A percentile compares a stretch with the other conserved stretches of the same genome.
Conservation (phyloP, 1,140 invertebrate genomes). For the Atopsyche davidsoni region DNA sequence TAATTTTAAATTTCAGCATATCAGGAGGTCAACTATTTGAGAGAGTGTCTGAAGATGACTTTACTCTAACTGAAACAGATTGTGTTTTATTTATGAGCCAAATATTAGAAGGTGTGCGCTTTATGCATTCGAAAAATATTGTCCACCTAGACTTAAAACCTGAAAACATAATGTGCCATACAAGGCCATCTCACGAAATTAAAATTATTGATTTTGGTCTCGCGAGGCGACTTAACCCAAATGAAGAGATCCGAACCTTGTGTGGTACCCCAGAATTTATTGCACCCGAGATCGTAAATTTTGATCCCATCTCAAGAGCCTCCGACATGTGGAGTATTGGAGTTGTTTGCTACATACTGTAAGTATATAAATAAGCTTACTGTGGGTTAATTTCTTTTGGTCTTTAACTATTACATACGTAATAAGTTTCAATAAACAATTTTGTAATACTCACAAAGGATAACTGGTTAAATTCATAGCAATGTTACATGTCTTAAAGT, state of each 20-base stretch:
- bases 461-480: no score
- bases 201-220: conserved; percentile 92
- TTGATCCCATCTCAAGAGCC: conserved; percentile 76
- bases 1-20: conserved; percentile 71
- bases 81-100: conserved; percentile 88
- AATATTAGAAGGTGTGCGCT: conserved; percentile 84
- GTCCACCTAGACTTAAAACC: conserved; percentile 91
- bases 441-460: no score
- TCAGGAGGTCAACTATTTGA: conserved; percentile 90
- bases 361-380: conserved; percentile 51
- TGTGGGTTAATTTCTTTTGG: no score
- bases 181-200: conserved; percentile 66
- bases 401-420: no score
- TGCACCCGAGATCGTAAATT: conserved; percentile 88
- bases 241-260: conserved; percentile 66
- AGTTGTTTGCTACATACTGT: conserved; percentile 91
- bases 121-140: conserved; percentile 80
- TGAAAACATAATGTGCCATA: conserved; percentile 89
- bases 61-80: conserved; percentile 84
- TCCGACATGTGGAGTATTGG: conserved; percentile 93
- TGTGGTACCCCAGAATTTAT: conserved; percentile 94
- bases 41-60: conserved; percentile 85
- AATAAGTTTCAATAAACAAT: no score
- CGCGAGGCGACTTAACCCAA: conserved; percentile 68
- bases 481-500: no score